A percentile compares a stretch with the other conserved stretches of the same genome.
Conservation (phyloP, 1,140 invertebrate species). For the Scylla paramamosain region DNA sequence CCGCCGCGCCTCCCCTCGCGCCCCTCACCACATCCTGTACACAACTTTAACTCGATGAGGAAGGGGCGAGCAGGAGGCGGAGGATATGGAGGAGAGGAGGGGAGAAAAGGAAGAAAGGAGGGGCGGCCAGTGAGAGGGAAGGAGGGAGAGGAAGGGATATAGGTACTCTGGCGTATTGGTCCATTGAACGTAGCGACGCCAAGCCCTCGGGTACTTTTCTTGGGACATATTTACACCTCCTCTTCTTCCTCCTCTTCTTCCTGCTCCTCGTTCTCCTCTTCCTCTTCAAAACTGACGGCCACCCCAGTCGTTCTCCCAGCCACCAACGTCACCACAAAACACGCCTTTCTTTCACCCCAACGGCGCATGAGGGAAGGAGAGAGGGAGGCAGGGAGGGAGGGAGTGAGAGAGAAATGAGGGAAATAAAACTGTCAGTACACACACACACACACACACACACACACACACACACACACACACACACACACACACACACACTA, state of each 20-base stretch:
- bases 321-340: neutral
- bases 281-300: neutral
- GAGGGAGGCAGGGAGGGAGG: neutral
- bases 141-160: slow-evolving; percentile 19
- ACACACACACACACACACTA: neutral
- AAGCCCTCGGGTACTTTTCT: neutral
- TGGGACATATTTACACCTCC: neutral
- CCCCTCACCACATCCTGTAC: neutral
- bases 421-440: neutral
- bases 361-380: neutral
- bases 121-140: neutral
- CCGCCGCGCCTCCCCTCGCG: neutral
- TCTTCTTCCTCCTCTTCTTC: neutral
- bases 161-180: neutral
- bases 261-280: neutral
- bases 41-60: neutral
- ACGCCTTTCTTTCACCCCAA: neutral
- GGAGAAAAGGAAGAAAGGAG: neutral
- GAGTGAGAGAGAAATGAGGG: neutral
- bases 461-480: slow-evolving; percentile 36
- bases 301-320: neutral
- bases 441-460: slow-evolving; percentile 25
- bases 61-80: neutral
- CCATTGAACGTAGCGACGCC: neutral
- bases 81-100: neutral